Evolutionary conservation across 2,888 invertebrate genomes (phyloP).

Genomic region (Rhagonycha fulva): DNA sequence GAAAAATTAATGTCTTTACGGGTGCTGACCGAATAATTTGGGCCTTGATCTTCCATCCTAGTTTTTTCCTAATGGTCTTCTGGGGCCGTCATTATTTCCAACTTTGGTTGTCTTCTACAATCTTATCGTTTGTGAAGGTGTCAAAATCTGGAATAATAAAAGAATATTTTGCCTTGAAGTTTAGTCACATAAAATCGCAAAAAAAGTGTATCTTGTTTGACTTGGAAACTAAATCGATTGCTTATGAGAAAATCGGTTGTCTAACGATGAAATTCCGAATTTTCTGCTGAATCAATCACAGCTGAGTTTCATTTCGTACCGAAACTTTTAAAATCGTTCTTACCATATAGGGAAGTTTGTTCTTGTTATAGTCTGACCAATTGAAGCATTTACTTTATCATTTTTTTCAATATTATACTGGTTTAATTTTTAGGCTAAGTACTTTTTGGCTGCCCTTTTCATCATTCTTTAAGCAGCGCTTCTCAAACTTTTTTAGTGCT

Average conservation of each 20-base stretch:
- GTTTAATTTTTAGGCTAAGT: background rate
- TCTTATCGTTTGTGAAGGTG: too few relatives aligned
- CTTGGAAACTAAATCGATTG: too few relatives aligned
- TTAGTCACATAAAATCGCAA: too few relatives aligned
- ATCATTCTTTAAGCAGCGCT: background rate
- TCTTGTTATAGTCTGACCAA: background rate
- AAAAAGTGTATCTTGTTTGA: too few relatives aligned
- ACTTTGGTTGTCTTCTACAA: too few relatives aligned
- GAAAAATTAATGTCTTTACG: background rate
- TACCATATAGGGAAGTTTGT: background rate
- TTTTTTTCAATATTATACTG: background rate
- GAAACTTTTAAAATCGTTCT: background rate
- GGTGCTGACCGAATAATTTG: background rate
- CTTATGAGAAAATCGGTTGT: too few relatives aligned
- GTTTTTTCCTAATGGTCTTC: too few relatives aligned
- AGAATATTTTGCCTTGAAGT: too few relatives aligned
- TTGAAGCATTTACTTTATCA: background rate
- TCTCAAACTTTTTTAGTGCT: too few relatives aligned
- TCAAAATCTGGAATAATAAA: too few relatives aligned
- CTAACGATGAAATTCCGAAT: too few relatives aligned
- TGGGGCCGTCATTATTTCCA: too few relatives aligned
- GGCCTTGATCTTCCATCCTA: background rate
- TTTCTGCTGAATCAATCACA: background rate
- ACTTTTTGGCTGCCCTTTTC: background rate
- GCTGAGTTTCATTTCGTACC: background rate